phyloP scores from a whole-genome alignment of 2,888 invertebrate genomes.

The Gibbula magus region DNA sequence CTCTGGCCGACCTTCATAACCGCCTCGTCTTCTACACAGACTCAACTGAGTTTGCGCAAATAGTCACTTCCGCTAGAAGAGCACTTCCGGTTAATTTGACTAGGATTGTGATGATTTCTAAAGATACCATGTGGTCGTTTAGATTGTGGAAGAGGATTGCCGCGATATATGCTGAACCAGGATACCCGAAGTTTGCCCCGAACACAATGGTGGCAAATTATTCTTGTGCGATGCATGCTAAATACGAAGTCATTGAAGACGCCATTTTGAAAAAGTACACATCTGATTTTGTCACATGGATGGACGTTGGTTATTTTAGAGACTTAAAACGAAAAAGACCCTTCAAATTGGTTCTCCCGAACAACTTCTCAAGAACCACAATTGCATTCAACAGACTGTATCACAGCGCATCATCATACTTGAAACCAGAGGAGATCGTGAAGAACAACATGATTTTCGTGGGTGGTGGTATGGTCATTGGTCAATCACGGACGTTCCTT shows the following conservation, averaged over 20 bases:
- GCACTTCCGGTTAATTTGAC: background rate
- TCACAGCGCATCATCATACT: too few species aligned
- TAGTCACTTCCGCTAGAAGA: background rate
- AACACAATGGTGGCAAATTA: slow-evolving; percentile 32
- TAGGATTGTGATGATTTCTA: background rate
- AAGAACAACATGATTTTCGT: slow-evolving; percentile 24
- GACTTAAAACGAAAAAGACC: background rate
- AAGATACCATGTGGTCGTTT: slow-evolving; percentile 32
- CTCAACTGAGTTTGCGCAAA: background rate
- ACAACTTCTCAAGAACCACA: background rate
- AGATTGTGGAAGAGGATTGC: slow-evolving; percentile 16
- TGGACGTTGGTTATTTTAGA: slow-evolving; percentile 37
- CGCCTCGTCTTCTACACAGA: background rate
- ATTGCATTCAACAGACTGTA: slow-evolving; percentile 9
- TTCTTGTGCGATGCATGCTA: slow-evolving; percentile 26
- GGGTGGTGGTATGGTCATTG: slow-evolving; percentile 32
- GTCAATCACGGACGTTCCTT: background rate
- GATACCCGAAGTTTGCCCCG: slow-evolving; percentile 31
- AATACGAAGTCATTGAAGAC: slow-evolving; percentile 27
- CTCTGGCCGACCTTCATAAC: background rate
- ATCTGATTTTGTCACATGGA: slow-evolving; percentile 30
- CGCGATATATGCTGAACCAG: slow-evolving; percentile 15
- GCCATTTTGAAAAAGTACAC: background rate
- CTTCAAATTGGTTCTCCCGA: slow-evolving; percentile 10
- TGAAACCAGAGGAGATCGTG: slow-evolving; percentile 17